These are phyloP conservation scores for Clarias fuscus DNA, from an alignment of 2,797 vertebrate species.

Conservation along the genomic window DNA sequence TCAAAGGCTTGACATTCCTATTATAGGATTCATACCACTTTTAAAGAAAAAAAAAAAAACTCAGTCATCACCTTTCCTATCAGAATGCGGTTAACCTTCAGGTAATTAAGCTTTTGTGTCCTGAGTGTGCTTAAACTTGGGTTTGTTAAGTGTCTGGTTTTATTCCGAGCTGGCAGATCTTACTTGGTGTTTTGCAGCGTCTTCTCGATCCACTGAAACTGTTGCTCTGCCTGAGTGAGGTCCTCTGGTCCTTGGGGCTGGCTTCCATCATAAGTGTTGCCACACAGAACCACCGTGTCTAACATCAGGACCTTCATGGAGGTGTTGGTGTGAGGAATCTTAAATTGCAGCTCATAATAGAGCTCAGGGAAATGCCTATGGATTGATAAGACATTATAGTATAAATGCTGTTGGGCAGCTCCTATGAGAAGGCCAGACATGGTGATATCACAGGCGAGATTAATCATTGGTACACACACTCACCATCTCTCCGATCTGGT, in stretches of 20 bases:
- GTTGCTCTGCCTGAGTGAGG: constrained; percentile 48
- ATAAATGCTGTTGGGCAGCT: background rate
- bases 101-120: constrained; percentile 1
- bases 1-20: constrained; percentile 46
- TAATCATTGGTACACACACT: constrained; percentile 8
- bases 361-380: constrained; percentile 67
- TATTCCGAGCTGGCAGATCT: constrained; percentile 27
- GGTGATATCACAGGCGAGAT: background rate
- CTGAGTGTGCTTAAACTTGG: background rate
- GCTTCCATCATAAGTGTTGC: constrained; percentile 66
- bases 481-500: constrained; percentile 67
- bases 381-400: background rate
- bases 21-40: constrained; percentile 15
- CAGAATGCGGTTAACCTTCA: constrained; percentile 1
- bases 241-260: constrained; percentile 62
- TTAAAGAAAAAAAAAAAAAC: background rate
- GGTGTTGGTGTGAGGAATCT: constrained; percentile 61
- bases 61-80: constrained; percentile 4
- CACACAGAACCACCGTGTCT: constrained; percentile 71
- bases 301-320: constrained; percentile 69
- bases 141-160: background rate
- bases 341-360: constrained; percentile 67
- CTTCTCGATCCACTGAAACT: constrained; percentile 67
- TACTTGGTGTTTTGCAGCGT: constrained; percentile 63
- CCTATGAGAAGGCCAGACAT: background rate